Evolutionary conservation across 2,113 vertebrate genomes (phyloP).

Genomic region (Coreoperca whiteheadi): DNA sequence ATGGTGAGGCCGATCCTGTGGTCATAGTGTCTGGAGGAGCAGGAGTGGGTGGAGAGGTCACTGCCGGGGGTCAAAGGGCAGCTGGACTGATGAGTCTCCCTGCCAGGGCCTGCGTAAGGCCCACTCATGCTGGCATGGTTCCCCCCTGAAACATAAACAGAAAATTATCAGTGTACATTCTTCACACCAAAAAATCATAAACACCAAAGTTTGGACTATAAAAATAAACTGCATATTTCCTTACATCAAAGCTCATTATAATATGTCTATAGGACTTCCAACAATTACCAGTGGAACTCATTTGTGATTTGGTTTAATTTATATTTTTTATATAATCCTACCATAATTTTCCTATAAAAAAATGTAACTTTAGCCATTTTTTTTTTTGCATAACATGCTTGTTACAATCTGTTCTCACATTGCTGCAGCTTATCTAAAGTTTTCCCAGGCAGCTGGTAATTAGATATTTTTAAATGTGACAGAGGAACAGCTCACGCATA

Average conservation of each 20-base stretch:
- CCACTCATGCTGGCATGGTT: conserved; percentile 88
- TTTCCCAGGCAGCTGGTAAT: conserved; percentile 32
- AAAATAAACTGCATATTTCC: not conserved
- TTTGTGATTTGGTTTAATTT: not conserved
- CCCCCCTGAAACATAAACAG: conserved; percentile 69
- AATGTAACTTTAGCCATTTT: not conserved
- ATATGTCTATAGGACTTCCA: fast-evolving
- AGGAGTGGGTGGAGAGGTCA: conserved; percentile 77
- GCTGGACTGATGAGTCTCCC: conserved; percentile 84
- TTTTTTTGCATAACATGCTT: not conserved
- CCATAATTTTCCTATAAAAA: not conserved
- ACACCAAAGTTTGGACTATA: not conserved
- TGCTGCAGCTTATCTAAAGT: conserved; percentile 19
- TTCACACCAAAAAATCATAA: not conserved
- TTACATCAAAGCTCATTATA: not conserved
- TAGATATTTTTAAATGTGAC: not conserved
- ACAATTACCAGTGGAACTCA: not conserved
- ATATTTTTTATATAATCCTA: not conserved
- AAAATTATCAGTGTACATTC: not conserved
- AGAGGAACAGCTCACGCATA: not conserved
- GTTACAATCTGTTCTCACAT: not conserved
- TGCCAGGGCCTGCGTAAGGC: conserved; percentile 85
- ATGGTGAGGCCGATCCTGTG: conserved; percentile 81
- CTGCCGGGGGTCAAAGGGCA: conserved; percentile 84
- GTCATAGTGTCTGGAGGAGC: conserved; percentile 82